These are phyloP conservation scores for Troides helena DNA, from an alignment of 2,888 invertebrate genomes.

Conservation along the genomic window DNA sequence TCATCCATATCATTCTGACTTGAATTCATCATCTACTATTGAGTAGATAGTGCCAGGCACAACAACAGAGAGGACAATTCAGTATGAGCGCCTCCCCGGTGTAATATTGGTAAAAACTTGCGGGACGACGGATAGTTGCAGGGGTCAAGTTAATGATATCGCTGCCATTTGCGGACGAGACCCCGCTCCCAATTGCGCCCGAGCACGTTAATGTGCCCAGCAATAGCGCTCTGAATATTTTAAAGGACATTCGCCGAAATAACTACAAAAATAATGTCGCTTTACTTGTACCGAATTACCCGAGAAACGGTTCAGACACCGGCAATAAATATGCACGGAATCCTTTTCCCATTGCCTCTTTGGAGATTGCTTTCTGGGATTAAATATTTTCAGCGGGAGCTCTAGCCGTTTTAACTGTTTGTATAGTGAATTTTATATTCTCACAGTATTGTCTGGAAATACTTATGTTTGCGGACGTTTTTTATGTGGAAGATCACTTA, in stretches of 20 bases:
- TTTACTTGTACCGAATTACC: constrained; percentile 77
- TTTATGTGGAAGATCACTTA: constrained; percentile 51
- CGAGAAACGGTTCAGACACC: constrained; percentile 75
- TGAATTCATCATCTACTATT: no score
- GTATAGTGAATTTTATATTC: constrained; percentile 28
- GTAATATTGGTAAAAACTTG: constrained; percentile 77
- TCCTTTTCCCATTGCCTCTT: constrained; percentile 72
- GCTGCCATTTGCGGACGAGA: constrained; percentile 76
- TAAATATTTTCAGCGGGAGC: constrained; percentile 54
- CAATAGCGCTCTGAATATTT: constrained; percentile 78
- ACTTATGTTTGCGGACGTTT: constrained; percentile 33
- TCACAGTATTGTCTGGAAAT: constrained; percentile 29
- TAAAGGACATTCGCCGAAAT: constrained; percentile 79
- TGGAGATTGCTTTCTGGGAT: constrained; percentile 71
- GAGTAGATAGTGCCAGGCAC: neutral
- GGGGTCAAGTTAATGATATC: constrained; percentile 79
- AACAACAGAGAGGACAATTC: constrained; percentile 45
- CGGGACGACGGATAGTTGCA: constrained; percentile 68
- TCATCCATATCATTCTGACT: no score
- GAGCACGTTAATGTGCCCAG: constrained; percentile 76
- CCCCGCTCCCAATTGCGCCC: constrained; percentile 72
- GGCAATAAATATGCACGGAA: constrained; percentile 75
- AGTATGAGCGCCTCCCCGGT: constrained; percentile 64
- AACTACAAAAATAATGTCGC: constrained; percentile 80
- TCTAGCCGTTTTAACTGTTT: constrained; percentile 24